Percentiles rank a stretch among this genome's conserved stretches.
Conservation (phyloP, 2,797 vertebrate species). For the Pseudochromis fuscus region DNA sequence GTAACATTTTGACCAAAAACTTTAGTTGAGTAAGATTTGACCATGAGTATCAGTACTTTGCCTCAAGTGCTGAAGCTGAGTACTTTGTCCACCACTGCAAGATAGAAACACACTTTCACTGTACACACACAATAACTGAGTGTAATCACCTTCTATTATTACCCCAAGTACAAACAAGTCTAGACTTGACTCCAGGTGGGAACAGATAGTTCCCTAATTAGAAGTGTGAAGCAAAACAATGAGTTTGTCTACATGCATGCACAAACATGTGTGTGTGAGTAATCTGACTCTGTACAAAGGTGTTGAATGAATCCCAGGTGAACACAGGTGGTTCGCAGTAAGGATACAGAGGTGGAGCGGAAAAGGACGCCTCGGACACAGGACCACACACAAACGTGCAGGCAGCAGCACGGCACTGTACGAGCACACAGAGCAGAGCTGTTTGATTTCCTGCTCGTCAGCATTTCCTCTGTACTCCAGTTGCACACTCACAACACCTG, state of each 20-base stretch:
- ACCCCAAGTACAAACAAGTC: slow-evolving; percentile 61
- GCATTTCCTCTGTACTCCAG: slow-evolving; percentile 56
- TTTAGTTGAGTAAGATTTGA: too few species aligned
- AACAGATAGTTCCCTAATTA: slow-evolving; percentile 68
- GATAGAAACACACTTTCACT: slow-evolving; percentile 14
- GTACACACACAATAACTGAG: slow-evolving; percentile 30
- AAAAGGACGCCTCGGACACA: slow-evolving; percentile 1
- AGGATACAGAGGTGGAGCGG: slow-evolving; percentile 35
- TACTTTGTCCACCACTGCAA: too few species aligned
- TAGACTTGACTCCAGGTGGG: slow-evolving; percentile 67
- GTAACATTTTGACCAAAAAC: too few species aligned
- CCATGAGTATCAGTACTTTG: too few species aligned
- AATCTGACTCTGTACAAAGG: slow-evolving; percentile 32
- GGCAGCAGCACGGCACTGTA: neutral
- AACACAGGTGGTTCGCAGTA: slow-evolving; percentile 42
- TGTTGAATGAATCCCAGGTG: slow-evolving; percentile 63
- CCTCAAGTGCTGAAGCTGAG: too few species aligned
- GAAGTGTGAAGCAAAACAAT: slow-evolving; percentile 45
- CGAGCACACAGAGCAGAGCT: slow-evolving; percentile 48
- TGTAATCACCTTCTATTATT: slow-evolving; percentile 52
- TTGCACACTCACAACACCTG: slow-evolving; percentile 20
- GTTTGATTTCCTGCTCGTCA: slow-evolving; percentile 66
- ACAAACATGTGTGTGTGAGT: slow-evolving; percentile 19
- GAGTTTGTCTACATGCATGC: slow-evolving; percentile 22
- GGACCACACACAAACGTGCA: neutral